Evolutionary conservation across 2,113 vertebrate species (phyloP), one percentile per base, ranked within the genome.

Genomic region (Setophaga kirtlandii): DNA sequence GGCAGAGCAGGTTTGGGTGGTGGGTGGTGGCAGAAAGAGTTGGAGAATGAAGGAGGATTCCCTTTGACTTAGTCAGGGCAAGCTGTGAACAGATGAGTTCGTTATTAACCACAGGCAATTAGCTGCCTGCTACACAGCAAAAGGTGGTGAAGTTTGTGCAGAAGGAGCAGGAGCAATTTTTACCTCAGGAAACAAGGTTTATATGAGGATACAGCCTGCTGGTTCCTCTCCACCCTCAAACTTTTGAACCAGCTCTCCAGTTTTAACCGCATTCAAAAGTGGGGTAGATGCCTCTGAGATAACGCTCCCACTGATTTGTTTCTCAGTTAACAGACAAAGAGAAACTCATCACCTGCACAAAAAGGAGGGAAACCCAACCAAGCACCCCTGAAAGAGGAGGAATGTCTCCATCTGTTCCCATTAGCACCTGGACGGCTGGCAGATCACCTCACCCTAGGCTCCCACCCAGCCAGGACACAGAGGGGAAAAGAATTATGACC

Each of bases 231-330:
- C 68, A 81, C 71, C 49, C 71, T 86, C 79, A 59, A 63, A 74
- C 39, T 62, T 95, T 73, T 88, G 90, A 96, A 70, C 50, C 19
- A 77, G 67, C 68, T 83, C 58, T 42, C 79, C 83, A 77, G 0
- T 74, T 92, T 67, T 86, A 96, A 94, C 90, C 86, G 21, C 92
- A 83, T 86, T 86, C 15, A 21, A 58, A 90, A 86, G 25, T 80
- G 41, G 13, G 46, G 46, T 70, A 96, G 92, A 95, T 97, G 63
- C 64, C 55, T 83, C 47, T 22, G 15, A 86, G 95, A 95, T 95
- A 97, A 93, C 0, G 1, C 24, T 86, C 59, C 83, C 75, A 11
- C 88, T 70, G 79, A 83, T 90, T 96, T 97, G 87, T 92, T 92
- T 96, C 90, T 85, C 78, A 49, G 41, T 73, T 70, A 88, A 65